Evolutionary conservation across 2,113 vertebrate species (phyloP).

Genomic region (Chinchilla lanigera): DNA sequence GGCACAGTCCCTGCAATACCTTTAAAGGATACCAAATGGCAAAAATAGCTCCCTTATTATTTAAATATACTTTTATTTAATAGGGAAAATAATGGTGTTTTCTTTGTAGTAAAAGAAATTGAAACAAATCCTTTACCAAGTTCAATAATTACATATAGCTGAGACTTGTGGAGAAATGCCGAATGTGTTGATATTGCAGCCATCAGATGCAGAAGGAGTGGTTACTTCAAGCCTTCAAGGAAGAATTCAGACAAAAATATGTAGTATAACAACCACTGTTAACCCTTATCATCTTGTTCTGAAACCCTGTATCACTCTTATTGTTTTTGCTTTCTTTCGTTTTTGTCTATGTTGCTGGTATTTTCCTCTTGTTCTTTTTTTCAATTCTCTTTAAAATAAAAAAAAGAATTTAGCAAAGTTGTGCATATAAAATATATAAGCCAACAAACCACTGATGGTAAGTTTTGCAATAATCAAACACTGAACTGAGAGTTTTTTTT

Average conservation of each 20-base stretch:
- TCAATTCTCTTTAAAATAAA: too few relatives aligned
- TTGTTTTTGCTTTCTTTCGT: too few relatives aligned
- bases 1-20: not conserved
- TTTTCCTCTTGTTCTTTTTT: too few relatives aligned
- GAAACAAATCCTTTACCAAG: not conserved
- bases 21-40: not conserved
- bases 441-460: not conserved
- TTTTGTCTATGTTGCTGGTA: too few relatives aligned
- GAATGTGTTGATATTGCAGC: not conserved
- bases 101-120: not conserved
- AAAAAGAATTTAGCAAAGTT: not conserved
- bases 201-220: too few relatives aligned
- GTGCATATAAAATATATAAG: not conserved
- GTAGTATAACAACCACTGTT: too few relatives aligned
- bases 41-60: not conserved
- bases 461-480: not conserved
- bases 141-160: not conserved
- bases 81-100: not conserved
- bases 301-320: too few relatives aligned
- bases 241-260: too few relatives aligned
- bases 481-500: not conserved
- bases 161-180: not conserved
- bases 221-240: not conserved
- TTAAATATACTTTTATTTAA: not conserved
- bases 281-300: too few relatives aligned